Base-by-base conservation (phyloP, 2,113 vertebrate genomes). In the Paradisaea rubra region DNA sequence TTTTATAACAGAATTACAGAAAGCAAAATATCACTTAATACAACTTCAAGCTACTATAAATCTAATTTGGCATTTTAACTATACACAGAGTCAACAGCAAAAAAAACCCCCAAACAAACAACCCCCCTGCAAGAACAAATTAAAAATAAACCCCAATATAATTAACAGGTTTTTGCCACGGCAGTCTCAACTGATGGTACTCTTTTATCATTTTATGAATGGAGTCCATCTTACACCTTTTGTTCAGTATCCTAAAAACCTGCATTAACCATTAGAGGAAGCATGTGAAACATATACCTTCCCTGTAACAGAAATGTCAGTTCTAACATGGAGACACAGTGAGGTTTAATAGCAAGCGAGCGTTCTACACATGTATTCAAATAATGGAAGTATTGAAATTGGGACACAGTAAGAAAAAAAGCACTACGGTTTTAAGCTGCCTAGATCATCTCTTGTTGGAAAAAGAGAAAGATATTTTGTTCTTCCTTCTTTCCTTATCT, bases 1-100 rank as follows among this genome's bases (percentile, higher is more conserved):
- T 99, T 99, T 99, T 98, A 94, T 96, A 98, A 99, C 98, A 98
- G 98, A 98, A 99, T 99, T 99, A 99, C 98, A 99, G 96, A 97
- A 95, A 98, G 97, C 91, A 98, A 98, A 98, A 97, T 97, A 97
- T 96, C 97, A 97, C 97, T 98, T 98, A 97, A 98, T 98, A 98
- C 98, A 98, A 97, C 96, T 94, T 97, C 79, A 99, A 99, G 98
- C 98, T 97, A 97, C 98, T 98, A 98, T 98, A 98, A 97, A 97
- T 96, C 98, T 98, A 98, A 97, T 96, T 97, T 98, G 95, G 97
- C 97, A 90, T 96, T 92, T 81, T 96, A 97, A 97, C 97, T 98
- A 98, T 98, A 98, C 98, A 98, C 76, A 97, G 86, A 86, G 95
- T 96, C 73, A 97, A 97, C 95, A 96, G 97, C 91, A 97, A 90